A percentile compares a stretch with the other conserved stretches of the same genome.
These are phyloP conservation scores for Dissostichus mawsoni DNA, from an alignment of 2,113 vertebrate species.

Conservation along the genomic window DNA sequence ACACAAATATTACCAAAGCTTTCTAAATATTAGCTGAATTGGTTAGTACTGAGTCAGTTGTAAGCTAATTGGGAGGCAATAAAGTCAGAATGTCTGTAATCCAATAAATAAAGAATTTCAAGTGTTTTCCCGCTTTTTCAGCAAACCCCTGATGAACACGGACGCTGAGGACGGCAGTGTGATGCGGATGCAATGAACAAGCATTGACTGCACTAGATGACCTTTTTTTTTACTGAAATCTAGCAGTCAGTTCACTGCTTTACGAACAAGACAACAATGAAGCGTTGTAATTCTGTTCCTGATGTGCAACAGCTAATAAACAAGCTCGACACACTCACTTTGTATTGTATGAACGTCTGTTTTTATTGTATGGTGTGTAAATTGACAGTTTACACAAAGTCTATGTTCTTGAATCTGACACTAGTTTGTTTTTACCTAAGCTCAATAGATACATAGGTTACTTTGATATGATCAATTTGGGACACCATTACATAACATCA, in stretches of 20 bases:
- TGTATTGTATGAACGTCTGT: slow-evolving; percentile 63
- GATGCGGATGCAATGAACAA: background rate
- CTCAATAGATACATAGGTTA: slow-evolving; percentile 56
- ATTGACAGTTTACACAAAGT: slow-evolving; percentile 58
- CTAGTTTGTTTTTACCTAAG: slow-evolving; percentile 30
- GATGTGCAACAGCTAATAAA: slow-evolving; percentile 12
- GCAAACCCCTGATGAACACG: slow-evolving; percentile 59
- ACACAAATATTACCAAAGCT: background rate
- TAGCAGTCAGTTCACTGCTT: background rate
- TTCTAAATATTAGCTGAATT: background rate
- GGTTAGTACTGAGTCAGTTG: background rate
- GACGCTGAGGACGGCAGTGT: background rate
- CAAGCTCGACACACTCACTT: background rate
- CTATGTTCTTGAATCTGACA: slow-evolving; percentile 52
- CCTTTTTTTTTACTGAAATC: background rate
- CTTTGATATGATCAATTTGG: slow-evolving; percentile 55
- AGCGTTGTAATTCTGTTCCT: background rate
- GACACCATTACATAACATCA: slow-evolving; percentile 59
- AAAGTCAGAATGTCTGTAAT: background rate
- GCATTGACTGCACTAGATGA: background rate
- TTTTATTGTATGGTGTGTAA: slow-evolving; percentile 73
- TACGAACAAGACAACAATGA: background rate
- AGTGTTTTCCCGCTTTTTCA: slow-evolving; percentile 44
- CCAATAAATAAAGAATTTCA: background rate
- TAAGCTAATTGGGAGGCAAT: background rate